A percentile compares a stretch with the other conserved stretches of the same genome.
phyloP scores from a whole-genome alignment of 1,140 invertebrate genomes.

The Stenopsyche tienmushanensis region DNA sequence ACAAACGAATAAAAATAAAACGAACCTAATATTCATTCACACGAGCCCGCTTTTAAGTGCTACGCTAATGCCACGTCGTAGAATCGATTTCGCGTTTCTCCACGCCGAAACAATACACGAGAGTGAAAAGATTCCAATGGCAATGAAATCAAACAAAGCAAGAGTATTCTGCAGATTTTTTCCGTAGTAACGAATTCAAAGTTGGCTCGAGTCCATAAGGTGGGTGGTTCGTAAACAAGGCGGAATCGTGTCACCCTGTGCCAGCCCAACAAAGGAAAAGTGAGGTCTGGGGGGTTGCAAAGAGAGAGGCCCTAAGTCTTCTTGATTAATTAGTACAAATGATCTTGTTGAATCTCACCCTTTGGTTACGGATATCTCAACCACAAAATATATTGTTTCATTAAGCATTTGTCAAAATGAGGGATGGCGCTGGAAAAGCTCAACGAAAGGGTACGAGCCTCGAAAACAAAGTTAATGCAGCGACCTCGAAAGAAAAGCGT shows the following conservation, averaged over 20 bases:
- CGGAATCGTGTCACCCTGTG: slow-evolving; percentile 12
- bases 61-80: neutral
- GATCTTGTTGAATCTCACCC: slow-evolving; percentile 9
- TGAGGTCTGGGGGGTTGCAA: neutral
- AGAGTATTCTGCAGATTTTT: neutral
- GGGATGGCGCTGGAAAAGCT: too few relatives aligned
- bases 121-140: neutral
- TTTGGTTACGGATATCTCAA: too few relatives aligned
- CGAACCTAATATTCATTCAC: too few relatives aligned
- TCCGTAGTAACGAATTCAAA: neutral
- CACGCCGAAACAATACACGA: neutral
- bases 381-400: too few relatives aligned
- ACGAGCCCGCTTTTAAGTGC: neutral
- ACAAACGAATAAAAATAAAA: too few relatives aligned
- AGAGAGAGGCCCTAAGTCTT: slow-evolving; percentile 9
- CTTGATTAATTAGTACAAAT: slow-evolving; percentile 24
- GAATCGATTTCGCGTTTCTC: neutral
- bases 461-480: too few relatives aligned
- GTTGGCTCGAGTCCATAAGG: neutral
- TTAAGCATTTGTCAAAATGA: too few relatives aligned
- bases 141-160: neutral
- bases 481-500: too few relatives aligned
- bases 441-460: too few relatives aligned
- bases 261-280: slow-evolving; percentile 7
- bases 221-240: neutral